Conservation (phyloP, 1,140 invertebrate genomes). For the Epicauta chinensis region DNA sequence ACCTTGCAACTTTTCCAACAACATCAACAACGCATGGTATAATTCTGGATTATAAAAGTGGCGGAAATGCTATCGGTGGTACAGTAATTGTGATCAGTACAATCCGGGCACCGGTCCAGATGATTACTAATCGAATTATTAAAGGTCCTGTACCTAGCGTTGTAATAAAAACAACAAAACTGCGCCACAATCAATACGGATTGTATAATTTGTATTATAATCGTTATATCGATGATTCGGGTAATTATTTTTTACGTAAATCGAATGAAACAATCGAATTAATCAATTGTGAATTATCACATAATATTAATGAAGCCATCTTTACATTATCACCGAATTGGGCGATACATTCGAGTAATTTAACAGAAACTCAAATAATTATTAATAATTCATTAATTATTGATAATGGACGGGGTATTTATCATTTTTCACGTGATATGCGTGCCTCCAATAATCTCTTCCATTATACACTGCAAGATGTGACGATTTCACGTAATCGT, state of each 20-base stretch:
- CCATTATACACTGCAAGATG: slow-evolving; percentile 86
- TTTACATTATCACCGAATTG: slow-evolving; percentile 76
- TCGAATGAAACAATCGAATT: slow-evolving; percentile 81
- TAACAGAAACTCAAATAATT: slow-evolving; percentile 78
- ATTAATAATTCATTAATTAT: slow-evolving; percentile 78
- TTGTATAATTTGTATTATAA: slow-evolving; percentile 86
- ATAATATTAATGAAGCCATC: slow-evolving; percentile 73
- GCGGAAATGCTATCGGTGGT: slow-evolving; percentile 67
- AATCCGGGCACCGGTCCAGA: slow-evolving; percentile 62
- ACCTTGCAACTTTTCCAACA: slow-evolving; percentile 80
- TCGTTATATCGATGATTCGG: slow-evolving; percentile 73
- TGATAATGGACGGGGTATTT: slow-evolving; percentile 77
- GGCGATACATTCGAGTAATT: slow-evolving; percentile 73
- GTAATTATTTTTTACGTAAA: slow-evolving; percentile 78
- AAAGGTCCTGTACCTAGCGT: slow-evolving; percentile 71
- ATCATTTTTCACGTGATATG: slow-evolving; percentile 83
- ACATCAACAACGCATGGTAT: slow-evolving; percentile 79
- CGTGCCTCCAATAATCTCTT: slow-evolving; percentile 90
- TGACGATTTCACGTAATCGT: slow-evolving; percentile 77
- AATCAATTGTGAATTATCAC: slow-evolving; percentile 70
- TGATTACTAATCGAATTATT: slow-evolving; percentile 62
- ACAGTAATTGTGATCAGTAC: slow-evolving; percentile 76
- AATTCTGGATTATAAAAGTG: slow-evolving; percentile 76
- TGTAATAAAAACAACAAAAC: slow-evolving; percentile 61
- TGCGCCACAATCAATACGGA: slow-evolving; percentile 75